These are phyloP conservation scores for Delia radicum DNA, from an alignment of 1,140 invertebrate species.

Conservation along the genomic window DNA sequence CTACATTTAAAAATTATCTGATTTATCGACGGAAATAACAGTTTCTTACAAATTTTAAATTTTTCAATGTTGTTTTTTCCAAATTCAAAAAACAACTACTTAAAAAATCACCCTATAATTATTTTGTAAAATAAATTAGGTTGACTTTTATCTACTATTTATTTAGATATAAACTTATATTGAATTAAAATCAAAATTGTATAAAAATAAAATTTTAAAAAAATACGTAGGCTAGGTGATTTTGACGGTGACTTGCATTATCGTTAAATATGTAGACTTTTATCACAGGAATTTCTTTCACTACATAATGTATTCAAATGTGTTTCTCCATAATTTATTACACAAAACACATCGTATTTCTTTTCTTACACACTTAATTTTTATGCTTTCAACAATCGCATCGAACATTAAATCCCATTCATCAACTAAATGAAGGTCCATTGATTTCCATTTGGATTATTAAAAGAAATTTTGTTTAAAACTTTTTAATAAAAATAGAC, in stretches of 20 bases:
- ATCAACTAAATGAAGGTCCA: background rate
- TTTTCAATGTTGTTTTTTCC: too few species aligned
- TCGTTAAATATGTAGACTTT: background rate
- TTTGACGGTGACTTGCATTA: background rate
- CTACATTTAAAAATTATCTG: too few species aligned
- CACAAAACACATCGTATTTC: slow-evolving; percentile 16
- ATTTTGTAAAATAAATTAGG: background rate
- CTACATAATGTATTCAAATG: slow-evolving; percentile 1
- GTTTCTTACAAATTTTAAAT: too few species aligned
- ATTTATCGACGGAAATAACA: too few species aligned
- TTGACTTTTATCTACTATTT: background rate
- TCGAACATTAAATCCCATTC: background rate
- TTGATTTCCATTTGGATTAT: background rate
- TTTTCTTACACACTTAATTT: background rate
- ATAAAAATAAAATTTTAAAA: background rate
- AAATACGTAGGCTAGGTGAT: background rate
- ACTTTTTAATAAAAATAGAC: slow-evolving; percentile 7
- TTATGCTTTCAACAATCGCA: slow-evolving; percentile 14
- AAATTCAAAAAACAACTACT: too few species aligned
- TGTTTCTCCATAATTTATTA: slow-evolving; percentile 8
- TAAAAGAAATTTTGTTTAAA: slow-evolving; percentile 3
- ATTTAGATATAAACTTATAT: background rate
- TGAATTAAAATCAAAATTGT: background rate
- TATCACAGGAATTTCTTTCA: background rate
- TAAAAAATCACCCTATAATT: too few species aligned